Conservation (phyloP, 2,888 invertebrate genomes). For the Cephus nigrinus region DNA sequence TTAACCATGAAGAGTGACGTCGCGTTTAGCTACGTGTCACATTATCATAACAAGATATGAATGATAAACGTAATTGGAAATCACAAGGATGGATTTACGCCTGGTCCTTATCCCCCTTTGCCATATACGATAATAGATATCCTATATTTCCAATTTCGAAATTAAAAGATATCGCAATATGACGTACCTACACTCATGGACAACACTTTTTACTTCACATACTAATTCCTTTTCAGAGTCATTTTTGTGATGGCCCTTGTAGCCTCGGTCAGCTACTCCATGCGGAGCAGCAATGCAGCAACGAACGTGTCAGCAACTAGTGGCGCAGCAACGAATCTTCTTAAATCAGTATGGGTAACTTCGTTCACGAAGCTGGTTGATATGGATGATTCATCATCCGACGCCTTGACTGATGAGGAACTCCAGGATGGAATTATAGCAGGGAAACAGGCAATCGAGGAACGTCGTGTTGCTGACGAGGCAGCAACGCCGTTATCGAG, state of each 20-base stretch:
- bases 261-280: conserved; percentile 70
- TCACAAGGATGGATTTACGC: background rate
- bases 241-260: conserved; percentile 69
- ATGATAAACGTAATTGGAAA: background rate
- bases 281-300: conserved; percentile 50
- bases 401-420: conserved; percentile 60
- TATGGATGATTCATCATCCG: conserved; percentile 13
- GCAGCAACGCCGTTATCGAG: conserved; percentile 67
- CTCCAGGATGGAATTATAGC: conserved; percentile 68
- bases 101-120: background rate
- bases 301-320: conserved; percentile 40
- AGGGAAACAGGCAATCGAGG: conserved; percentile 71
- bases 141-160: background rate
- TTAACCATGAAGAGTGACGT: background rate
- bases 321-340: conserved; percentile 16
- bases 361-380: conserved; percentile 22
- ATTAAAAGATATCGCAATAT: background rate
- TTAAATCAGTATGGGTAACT: conserved; percentile 27
- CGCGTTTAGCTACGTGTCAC: background rate
- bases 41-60: background rate
- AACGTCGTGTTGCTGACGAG: conserved; percentile 70
- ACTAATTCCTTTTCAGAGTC: conserved; percentile 62
- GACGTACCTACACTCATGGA: background rate
- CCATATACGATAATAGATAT: background rate
- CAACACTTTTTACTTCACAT: background rate